Base-by-base conservation (phyloP, 2,888 invertebrate species). In the Plebejus melissa region DNA sequence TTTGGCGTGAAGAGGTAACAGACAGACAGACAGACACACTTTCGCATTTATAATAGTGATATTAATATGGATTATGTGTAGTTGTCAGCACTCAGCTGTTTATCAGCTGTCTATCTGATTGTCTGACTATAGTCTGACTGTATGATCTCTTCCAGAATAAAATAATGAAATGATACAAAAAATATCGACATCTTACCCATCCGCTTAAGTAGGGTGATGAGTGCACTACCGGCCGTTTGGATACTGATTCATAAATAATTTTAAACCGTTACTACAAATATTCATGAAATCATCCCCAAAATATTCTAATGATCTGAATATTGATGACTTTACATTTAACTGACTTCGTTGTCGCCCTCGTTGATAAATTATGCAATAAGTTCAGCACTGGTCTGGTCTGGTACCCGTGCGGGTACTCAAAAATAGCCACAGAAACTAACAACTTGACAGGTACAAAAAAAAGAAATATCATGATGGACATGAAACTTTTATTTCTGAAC, bases 231-330 rank as follows among this genome's bases (percentile, higher is more conserved):
- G 65, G 32, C 65, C 65, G 65, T 65, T 65, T 65, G 65, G 32
- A 32, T 41, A 70, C 38, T 70, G 38, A 41, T 38, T 70, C 70
- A 70, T 74, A 74, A 58, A 38, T 32, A 60, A 74, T 74, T 46
- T 65, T 28, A 70, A 74, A 69, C 78, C 76, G 78, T 76, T 76
- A 75, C 41, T 70, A 50, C 74, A 70, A 69, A 75, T 77, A 79
- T 80, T 79, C 79, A 80, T 79, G 77, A 79, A 74, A 75, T 72
- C 75, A 65, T 77, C 79, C 78, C 78, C 75, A 76, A 74, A 75
- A 69, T 70, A 75, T 57, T 77, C 74, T 77, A 77, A 77, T 78
- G 76, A 77, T 77, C 77, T 78, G 77, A 77, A 80, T 80, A 80
- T 79, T 80, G 79, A 79, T 79, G 65, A 65, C 60, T 60, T 54